Conservation (phyloP, 1,140 invertebrate species). For the Artemia franciscana region DNA sequence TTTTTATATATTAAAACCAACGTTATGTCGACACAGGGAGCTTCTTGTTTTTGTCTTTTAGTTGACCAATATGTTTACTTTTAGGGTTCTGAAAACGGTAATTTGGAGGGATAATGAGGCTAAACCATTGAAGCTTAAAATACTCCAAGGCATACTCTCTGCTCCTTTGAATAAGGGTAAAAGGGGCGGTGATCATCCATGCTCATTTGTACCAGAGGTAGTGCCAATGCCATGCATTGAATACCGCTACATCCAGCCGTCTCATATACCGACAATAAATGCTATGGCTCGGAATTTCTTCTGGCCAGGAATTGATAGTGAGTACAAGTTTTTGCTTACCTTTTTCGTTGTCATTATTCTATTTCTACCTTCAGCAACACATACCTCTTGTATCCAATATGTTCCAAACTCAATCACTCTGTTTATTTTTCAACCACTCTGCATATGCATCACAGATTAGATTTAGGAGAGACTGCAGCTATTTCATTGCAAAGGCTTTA, state of each 20-base stretch:
- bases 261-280: conserved; percentile 68
- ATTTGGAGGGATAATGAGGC: conserved; percentile 40
- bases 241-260: conserved; percentile 60
- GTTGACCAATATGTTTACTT: conserved; percentile 20
- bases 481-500: too few species aligned
- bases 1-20: too few species aligned
- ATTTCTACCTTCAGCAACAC: too few species aligned
- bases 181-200: conserved; percentile 20
- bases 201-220: conserved; percentile 3
- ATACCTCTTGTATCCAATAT: too few species aligned
- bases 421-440: too few species aligned
- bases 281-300: conserved; percentile 54
- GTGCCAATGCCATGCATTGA: conserved; percentile 32
- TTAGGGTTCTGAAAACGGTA: conserved; percentile 45
- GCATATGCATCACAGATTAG: too few species aligned
- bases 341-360: too few species aligned
- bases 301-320: conserved; percentile 74
- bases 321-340: too few species aligned
- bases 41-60: too few species aligned
- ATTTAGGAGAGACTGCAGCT: too few species aligned
- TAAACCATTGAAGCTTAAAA: conserved; percentile 36
- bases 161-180: conserved; percentile 33
- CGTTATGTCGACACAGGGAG: too few species aligned
- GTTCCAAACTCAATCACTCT: too few species aligned
- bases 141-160: conserved; percentile 39